A percentile compares a stretch with the other conserved stretches of the same genome.
Evolutionary conservation across 2,113 vertebrate species (phyloP).

Genomic region (Odontophorus gujanensis): DNA sequence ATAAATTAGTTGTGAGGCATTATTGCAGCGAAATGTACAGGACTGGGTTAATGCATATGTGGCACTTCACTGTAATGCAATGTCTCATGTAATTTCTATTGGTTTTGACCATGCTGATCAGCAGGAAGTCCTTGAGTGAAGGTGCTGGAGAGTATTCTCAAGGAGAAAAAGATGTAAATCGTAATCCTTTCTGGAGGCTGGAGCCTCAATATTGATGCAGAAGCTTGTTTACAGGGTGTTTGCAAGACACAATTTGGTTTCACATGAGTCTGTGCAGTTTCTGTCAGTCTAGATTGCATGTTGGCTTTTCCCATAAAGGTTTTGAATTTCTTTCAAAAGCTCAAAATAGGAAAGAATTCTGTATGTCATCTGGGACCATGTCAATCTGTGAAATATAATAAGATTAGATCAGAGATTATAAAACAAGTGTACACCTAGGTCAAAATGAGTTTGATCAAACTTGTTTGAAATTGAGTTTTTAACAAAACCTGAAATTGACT

Average conservation of each 20-base stretch:
- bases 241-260: neutral
- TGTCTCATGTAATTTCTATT: fast-evolving
- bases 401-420: neutral
- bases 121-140: neutral
- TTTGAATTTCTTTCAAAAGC: neutral
- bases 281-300: neutral
- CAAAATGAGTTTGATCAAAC: neutral
- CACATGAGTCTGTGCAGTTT: neutral
- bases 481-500: neutral
- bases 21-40: neutral
- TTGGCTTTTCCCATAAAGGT: neutral
- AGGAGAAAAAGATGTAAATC: neutral
- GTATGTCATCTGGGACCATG: neutral
- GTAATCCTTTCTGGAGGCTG: neutral
- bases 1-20: neutral
- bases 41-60: neutral
- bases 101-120: neutral
- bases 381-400: constrained; percentile 8
- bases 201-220: neutral
- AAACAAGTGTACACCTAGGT: neutral
- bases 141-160: neutral
- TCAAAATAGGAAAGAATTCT: neutral
- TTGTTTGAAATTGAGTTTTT: neutral
- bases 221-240: neutral
- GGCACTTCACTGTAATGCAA: neutral